A percentile compares a stretch with the other conserved stretches of the same genome.
phyloP scores from a whole-genome alignment of 2,888 invertebrate species.

The Synanthedon formicaeformis region DNA sequence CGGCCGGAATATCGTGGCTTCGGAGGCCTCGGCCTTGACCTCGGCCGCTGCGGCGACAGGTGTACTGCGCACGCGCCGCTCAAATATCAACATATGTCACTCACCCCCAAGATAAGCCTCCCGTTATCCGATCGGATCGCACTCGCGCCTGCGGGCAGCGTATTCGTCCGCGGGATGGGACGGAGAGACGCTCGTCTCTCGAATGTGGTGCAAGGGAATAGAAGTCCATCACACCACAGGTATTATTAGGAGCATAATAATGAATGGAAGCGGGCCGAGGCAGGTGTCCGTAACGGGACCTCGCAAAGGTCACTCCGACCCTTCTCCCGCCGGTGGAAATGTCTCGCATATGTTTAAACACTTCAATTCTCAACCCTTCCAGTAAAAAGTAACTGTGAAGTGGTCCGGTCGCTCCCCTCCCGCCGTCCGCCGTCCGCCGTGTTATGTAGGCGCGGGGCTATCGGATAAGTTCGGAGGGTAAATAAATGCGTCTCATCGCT shows the following conservation, averaged over 20 bases:
- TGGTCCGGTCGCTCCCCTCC: slow-evolving; percentile 1
- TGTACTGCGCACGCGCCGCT: slow-evolving; percentile 7
- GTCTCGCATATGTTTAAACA: slow-evolving; percentile 6
- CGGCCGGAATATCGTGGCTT: too few species aligned
- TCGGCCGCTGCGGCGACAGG: slow-evolving; percentile 19
- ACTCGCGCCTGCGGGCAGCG: background rate
- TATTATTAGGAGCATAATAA: too few species aligned
- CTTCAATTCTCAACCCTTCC: slow-evolving; percentile 1
- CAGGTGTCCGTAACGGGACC: slow-evolving; percentile 48
- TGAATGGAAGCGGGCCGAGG: slow-evolving; percentile 6
- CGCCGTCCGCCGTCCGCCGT: background rate
- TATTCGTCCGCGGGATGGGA: too few species aligned
- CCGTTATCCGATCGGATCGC: background rate
- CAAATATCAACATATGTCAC: slow-evolving; percentile 50
- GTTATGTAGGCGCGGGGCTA: slow-evolving; percentile 5
- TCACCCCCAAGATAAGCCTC: slow-evolving; percentile 26
- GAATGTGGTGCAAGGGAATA: too few species aligned
- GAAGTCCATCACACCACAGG: too few species aligned
- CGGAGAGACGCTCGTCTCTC: too few species aligned
- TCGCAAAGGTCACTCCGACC: slow-evolving; percentile 41
- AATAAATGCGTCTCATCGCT: background rate
- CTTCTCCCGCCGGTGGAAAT: slow-evolving; percentile 4
- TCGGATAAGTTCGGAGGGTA: slow-evolving; percentile 1
- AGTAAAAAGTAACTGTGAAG: slow-evolving; percentile 1
- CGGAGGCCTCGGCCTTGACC: slow-evolving; percentile 15